Conservation (phyloP, 2,797 vertebrate genomes). For the Pseudochirops cupreus region DNA sequence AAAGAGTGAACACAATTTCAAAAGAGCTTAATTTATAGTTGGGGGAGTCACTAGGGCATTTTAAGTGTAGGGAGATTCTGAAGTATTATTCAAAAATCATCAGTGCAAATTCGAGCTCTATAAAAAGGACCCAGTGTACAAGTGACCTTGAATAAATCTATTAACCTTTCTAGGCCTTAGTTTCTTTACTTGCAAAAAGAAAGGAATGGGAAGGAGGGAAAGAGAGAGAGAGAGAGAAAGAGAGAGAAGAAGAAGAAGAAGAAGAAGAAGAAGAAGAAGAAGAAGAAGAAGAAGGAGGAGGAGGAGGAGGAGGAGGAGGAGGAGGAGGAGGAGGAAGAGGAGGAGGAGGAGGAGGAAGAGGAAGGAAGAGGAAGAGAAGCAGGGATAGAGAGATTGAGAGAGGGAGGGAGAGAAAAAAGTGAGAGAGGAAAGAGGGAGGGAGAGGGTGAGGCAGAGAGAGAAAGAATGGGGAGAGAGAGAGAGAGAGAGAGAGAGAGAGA, state of each 20-base stretch:
- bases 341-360: too few species aligned
- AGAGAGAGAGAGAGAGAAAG: too few species aligned
- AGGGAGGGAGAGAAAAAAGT: too few species aligned
- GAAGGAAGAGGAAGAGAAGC: rapidly evolving
- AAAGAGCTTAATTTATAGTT: background rate
- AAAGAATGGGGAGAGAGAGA: background rate
- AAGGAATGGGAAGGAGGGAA: background rate
- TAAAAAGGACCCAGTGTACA: background rate
- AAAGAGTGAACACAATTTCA: background rate
- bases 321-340: too few species aligned
- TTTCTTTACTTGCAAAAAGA: background rate
- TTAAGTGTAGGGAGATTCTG: background rate
- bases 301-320: too few species aligned
- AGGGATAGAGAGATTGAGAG: background rate
- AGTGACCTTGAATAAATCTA: background rate
- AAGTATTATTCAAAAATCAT: background rate
- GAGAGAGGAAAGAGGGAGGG: too few species aligned
- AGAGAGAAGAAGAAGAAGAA: too few species aligned
- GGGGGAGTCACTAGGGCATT: background rate
- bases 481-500: background rate
- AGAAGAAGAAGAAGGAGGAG: too few species aligned
- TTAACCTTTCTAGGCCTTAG: background rate
- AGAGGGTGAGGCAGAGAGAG: background rate
- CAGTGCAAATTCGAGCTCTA: background rate
- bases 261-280: too few species aligned